phyloP scores from a whole-genome alignment of 2,888 invertebrate species.

The Drosophila quasianomalipes region DNA sequence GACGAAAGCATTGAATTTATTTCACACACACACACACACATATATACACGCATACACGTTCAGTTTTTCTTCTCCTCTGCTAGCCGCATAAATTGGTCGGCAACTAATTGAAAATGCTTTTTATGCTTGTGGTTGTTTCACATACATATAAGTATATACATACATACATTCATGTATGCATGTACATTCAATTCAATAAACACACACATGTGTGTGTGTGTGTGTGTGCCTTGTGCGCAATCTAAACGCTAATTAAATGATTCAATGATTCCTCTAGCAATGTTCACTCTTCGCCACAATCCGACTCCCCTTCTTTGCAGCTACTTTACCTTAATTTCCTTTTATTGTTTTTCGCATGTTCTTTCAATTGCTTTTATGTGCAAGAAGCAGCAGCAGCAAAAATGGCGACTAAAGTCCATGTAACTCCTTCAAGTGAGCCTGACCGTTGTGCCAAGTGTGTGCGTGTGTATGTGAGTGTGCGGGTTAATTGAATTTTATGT shows the following conservation, averaged over 20 bases:
- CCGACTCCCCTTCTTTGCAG: constrained; percentile 19
- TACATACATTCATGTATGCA: constrained; percentile 15
- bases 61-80: constrained; percentile 17
- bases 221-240: constrained; percentile 61
- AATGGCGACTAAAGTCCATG: constrained; percentile 61
- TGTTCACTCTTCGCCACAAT: constrained; percentile 20
- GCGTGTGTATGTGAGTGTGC: constrained; percentile 41
- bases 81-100: constrained; percentile 79
- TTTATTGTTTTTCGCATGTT: constrained; percentile 82
- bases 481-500: constrained; percentile 80
- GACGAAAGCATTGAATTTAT: constrained; percentile 73
- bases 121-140: constrained; percentile 58
- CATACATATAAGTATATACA: constrained; percentile 22
- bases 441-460: constrained; percentile 17
- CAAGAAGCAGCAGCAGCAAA: constrained; percentile 29
- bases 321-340: constrained; percentile 82
- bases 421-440: constrained; percentile 62
- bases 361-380: constrained; percentile 80
- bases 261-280: constrained; percentile 81
- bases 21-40: constrained; percentile 33
- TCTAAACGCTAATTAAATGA: constrained; percentile 85
- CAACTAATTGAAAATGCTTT: constrained; percentile 81
- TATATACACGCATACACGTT: background rate
- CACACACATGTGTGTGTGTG: constrained; percentile 23
- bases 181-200: constrained; percentile 58